Evolutionary conservation across 2,113 vertebrate species (phyloP).

Genomic region (Ellobius talpinus): DNA sequence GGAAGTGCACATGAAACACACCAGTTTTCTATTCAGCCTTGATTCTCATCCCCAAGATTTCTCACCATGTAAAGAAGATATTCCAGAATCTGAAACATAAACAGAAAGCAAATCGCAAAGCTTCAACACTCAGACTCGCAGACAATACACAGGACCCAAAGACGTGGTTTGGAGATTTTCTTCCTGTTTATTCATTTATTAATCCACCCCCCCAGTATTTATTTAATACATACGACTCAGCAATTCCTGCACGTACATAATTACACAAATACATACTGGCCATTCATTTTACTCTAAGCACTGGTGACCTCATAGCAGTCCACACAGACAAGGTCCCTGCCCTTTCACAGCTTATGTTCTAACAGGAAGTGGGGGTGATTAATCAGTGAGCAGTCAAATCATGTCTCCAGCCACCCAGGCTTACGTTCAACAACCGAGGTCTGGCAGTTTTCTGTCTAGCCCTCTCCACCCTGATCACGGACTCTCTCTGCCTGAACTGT

Average conservation of each 20-base stretch:
- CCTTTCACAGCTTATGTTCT: background rate
- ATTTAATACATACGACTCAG: background rate
- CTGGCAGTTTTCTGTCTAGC: background rate
- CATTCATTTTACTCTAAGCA: background rate
- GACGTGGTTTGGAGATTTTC: background rate
- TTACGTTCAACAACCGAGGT: background rate
- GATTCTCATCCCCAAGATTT: background rate
- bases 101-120: background rate
- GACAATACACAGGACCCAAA: background rate
- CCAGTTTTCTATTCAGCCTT: background rate
- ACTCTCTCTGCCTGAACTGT: background rate
- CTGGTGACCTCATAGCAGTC: background rate
- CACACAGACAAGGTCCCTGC: background rate
- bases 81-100: background rate
- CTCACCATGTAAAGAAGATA: background rate
- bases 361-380: background rate
- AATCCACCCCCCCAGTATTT: background rate
- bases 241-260: background rate
- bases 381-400: background rate
- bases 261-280: background rate
- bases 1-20: accelerated
- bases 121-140: background rate
- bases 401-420: background rate
- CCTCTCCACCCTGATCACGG: background rate
- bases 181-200: background rate